phyloP scores from a whole-genome alignment of 1,140 invertebrate species.

The Leptonema lineaticorne region DNA sequence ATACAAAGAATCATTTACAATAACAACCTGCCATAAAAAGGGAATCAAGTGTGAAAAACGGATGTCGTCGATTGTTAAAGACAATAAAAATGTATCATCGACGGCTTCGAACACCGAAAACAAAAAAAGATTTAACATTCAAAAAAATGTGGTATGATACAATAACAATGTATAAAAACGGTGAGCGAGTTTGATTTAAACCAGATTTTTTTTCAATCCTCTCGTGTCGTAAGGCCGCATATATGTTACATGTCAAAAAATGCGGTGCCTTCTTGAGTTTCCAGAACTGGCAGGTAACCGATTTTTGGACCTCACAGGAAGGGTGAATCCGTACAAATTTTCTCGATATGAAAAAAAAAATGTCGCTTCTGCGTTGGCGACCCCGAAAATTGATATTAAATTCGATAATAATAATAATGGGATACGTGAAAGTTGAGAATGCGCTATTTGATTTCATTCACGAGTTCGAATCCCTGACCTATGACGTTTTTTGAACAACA shows the following conservation, averaged over 20 bases:
- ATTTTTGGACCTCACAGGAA: conserved; percentile 32
- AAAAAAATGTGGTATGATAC: conserved; percentile 4
- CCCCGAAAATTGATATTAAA: no score
- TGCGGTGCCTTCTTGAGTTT: conserved; percentile 31
- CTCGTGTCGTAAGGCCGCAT: conserved; percentile 11
- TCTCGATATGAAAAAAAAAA: background rate
- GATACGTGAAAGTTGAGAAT: no score
- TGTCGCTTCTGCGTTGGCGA: no score
- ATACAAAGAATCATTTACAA: no score
- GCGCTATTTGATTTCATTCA: no score
- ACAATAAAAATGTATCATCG: conserved; percentile 10
- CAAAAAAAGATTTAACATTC: no score
- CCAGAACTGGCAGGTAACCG: conserved; percentile 27
- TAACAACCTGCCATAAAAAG: no score
- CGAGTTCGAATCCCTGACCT: no score
- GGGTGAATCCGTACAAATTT: conserved; percentile 28
- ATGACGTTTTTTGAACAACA: no score
- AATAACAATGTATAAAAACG: conserved; percentile 1
- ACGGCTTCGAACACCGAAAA: no score
- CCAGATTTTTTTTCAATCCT: conserved; percentile 33
- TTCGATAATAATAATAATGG: no score
- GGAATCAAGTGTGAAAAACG: no score
- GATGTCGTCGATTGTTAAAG: conserved; percentile 12
- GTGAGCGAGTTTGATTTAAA: background rate
- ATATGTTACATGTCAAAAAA: conserved; percentile 32